Base-by-base conservation (phyloP, 2,888 invertebrate genomes). In the Nebria salina region DNA sequence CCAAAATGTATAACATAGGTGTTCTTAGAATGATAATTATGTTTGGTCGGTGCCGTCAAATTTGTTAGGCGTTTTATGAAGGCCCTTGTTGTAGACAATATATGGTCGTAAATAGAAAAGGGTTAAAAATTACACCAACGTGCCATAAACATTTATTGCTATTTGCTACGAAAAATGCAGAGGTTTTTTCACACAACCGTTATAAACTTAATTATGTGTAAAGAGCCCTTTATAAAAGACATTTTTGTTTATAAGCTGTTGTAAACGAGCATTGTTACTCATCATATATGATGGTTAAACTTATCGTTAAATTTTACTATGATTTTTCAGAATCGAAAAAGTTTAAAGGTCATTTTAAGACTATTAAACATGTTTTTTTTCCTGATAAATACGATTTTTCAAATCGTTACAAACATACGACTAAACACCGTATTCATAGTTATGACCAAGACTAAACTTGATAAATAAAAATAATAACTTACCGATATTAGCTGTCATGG, bases 401-500 rank as follows among this genome's bases (percentile, higher is more conserved):
- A 20, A 20, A 20, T 20, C 20, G 20, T 20, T 20, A 20, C 20
- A 20, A 20, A 20, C 20, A 20, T 20, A 20, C 20, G 20, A 20
- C 20, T 20, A 20, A 20, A 20, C 20, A 20, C 20, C 20, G 20
- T 20, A 20, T 20, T 20, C 20, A 20, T 20, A 20, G 20, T 20
- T 1, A 20, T 20, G 20, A 20, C 20, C 20, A 20, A 20, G 20
- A 20, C 20, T 20, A 20, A 20, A 20, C 20, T 20, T 20, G 20
- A 20, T 20, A 20, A 20, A 20, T 1, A 20, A 20, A 20, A 20
- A 20, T 20, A 20, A 20, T 42, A 82, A 89, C 94, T 93, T 89
- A 96, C 96, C 96, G 89, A 96, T 93, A 89, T 93, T 96, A 77
- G 95, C 94, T 77, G 95, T 94, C 93, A 96, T 94, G 82, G 95